Evolutionary conservation across 2,888 invertebrate species (phyloP), one percentile per base, ranked within the genome.

Genomic region (Chymomyza procnemis): DNA sequence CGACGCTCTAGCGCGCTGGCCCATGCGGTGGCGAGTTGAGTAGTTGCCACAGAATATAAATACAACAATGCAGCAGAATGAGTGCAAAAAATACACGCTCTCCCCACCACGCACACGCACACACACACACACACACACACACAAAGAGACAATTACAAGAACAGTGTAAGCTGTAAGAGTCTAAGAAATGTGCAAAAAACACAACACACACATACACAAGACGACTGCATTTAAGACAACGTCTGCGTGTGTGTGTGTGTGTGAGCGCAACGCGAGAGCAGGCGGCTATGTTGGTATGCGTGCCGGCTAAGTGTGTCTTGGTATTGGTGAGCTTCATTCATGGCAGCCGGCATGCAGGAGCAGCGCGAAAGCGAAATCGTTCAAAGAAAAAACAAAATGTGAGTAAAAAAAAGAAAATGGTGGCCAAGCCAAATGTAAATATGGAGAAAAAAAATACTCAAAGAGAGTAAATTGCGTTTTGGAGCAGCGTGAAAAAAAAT

Each of bases 281-380:
- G 1, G 34, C 12, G 12, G 2, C 5, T 41, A 1, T 41, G 34
- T 9, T 12, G 0, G 34, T 12, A 12, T 9, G 9, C 34, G 14
- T 73, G 87, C 87, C 81, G 81, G 81, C 85, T 78, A 71, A 18
- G 18, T 46, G 22, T 60, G 19, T 58, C n/a, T n/a, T 30, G 21
- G 21, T 60, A 48, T 80, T 69, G 63, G 86, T 78, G 71, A 63
- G 84, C 80, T 85, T 85, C 84, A 88, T 84, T 84, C 84, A 85
- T 85, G 78, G 83, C 54, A 54, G 79, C 84, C 81, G 87, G 85
- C 83, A 82, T 78, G 26, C 47, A 59, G 18, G 41, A n/a, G 50
- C 55, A 50, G 41, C 21, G 47, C 81, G 76, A 85, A 88, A 85
- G 87, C 85, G 88, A 85, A 85, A 85, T 85, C 85, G 83, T 74